phyloP scores from a whole-genome alignment of 2,113 vertebrate species.

The Carollia perspicillata region DNA sequence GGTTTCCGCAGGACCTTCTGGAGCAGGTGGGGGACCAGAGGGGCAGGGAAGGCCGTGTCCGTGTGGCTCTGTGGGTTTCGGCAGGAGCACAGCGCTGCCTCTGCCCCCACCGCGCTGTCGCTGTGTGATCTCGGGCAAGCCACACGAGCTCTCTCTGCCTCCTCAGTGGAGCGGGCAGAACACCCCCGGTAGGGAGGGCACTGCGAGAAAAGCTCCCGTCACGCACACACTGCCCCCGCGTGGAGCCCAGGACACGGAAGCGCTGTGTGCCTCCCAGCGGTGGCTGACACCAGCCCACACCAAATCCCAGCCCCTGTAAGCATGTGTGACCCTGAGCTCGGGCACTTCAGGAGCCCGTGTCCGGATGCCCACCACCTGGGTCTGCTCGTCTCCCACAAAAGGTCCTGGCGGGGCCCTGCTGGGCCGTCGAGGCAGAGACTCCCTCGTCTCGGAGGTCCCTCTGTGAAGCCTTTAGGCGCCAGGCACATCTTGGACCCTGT shows the following conservation, averaged over 20 bases:
- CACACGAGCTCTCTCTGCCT: not conserved
- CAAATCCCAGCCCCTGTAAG: accelerated
- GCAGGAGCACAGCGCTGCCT: accelerated
- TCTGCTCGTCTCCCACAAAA: not conserved
- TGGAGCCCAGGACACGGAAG: accelerated
- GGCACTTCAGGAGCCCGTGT: not conserved
- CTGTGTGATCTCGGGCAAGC: not conserved
- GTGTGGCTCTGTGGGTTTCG: accelerated
- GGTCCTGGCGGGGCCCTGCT: not conserved
- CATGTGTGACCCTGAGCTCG: accelerated
- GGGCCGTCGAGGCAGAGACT: accelerated
- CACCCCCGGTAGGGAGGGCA: not conserved
- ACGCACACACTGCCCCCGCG: accelerated
- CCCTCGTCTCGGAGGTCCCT: not conserved
- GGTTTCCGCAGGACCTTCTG: accelerated
- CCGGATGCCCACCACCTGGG: accelerated
- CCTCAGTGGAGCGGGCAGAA: not conserved
- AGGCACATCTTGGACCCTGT: accelerated
- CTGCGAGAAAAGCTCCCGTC: too few relatives aligned
- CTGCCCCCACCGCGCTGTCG: accelerated
- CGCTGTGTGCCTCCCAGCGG: not conserved
- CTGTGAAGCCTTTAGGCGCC: not conserved
- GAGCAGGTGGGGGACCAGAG: accelerated
- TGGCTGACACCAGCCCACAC: not conserved
- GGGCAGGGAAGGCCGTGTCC: not conserved